Percentiles rank a stretch among this genome's conserved stretches.
These are phyloP conservation scores for Campoletis sonorensis DNA, from an alignment of 1,140 invertebrate genomes.

Conservation along the genomic window DNA sequence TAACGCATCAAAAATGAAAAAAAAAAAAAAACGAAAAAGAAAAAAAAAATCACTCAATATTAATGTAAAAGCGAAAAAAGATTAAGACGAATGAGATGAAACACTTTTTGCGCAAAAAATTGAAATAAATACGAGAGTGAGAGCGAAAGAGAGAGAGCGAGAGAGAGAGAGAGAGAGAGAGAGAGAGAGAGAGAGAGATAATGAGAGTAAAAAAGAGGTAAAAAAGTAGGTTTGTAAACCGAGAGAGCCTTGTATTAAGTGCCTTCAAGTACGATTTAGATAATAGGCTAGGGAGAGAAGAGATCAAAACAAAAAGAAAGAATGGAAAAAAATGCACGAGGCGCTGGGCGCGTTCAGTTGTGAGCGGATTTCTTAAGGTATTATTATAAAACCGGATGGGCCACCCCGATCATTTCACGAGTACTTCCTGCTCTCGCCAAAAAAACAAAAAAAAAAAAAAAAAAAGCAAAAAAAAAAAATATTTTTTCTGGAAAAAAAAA, in stretches of 20 bases:
- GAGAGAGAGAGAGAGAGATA: conserved; percentile 28
- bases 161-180: conserved; percentile 32
- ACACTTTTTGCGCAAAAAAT: conserved; percentile 24
- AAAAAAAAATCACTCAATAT: conserved; percentile 33
- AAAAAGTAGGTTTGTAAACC: conserved; percentile 66
- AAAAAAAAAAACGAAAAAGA: conserved; percentile 36
- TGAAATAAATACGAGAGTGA: conserved; percentile 36
- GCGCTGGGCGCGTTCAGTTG: conserved; percentile 73
- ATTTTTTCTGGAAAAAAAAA: background rate
- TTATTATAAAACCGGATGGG: conserved; percentile 58
- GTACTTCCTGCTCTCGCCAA: background rate
- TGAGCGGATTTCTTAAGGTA: conserved; percentile 71
- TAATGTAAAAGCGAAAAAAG: conserved; percentile 29
- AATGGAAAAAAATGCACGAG: conserved; percentile 60
- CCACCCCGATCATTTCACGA: background rate
- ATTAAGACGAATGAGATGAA: background rate
- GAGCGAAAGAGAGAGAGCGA: conserved; percentile 16
- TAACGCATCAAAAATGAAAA: conserved; percentile 40
- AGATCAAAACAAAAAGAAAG: conserved; percentile 44
- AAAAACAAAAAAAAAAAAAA: background rate
- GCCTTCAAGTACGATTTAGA: conserved; percentile 76
- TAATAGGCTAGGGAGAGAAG: conserved; percentile 70
- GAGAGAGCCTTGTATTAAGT: conserved; percentile 77
- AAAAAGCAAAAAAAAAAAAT: background rate
- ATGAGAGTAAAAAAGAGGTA: conserved; percentile 47